A percentile compares a stretch with the other conserved stretches of the same genome.
These are phyloP conservation scores for Clangula hyemalis DNA, from an alignment of 2,797 vertebrate genomes.

Conservation along the genomic window DNA sequence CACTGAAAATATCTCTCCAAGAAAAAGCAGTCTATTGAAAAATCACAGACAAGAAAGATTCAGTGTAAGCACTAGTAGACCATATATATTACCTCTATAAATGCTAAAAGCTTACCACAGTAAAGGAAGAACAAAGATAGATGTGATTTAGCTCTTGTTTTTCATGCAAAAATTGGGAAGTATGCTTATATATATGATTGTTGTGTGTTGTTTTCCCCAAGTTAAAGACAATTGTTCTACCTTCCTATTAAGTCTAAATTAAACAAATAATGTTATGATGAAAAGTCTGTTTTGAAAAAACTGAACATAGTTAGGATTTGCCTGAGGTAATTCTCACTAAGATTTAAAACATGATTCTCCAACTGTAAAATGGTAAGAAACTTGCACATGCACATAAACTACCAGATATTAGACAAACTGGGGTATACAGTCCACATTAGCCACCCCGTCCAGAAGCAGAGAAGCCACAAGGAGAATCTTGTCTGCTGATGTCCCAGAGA, in stretches of 20 bases:
- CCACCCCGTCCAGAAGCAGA: background rate
- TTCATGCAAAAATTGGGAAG: constrained; percentile 30
- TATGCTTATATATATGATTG: background rate
- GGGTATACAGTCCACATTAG: background rate
- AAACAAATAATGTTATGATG: background rate
- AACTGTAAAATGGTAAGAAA: background rate
- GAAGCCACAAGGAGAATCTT: background rate
- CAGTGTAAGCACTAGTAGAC: background rate
- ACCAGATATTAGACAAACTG: background rate
- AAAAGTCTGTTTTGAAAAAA: constrained; percentile 5
- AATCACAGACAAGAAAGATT: constrained; percentile 10
- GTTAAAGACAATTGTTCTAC: background rate
- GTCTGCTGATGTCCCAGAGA: background rate
- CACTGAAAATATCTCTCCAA: constrained; percentile 39
- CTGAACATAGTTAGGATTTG: background rate
- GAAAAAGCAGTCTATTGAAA: constrained; percentile 17
- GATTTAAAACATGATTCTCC: background rate
- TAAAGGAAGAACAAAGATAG: background rate
- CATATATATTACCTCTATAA: background rate
- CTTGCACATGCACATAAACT: background rate
- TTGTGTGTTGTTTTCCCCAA: background rate
- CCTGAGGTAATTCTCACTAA: background rate
- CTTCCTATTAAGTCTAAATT: background rate
- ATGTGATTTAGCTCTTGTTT: constrained; percentile 26
- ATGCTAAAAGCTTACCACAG: background rate